Percentiles rank a stretch among this genome's conserved stretches.
Conservation (phyloP, 1,140 invertebrate species). For the Calosoma granatense region DNA sequence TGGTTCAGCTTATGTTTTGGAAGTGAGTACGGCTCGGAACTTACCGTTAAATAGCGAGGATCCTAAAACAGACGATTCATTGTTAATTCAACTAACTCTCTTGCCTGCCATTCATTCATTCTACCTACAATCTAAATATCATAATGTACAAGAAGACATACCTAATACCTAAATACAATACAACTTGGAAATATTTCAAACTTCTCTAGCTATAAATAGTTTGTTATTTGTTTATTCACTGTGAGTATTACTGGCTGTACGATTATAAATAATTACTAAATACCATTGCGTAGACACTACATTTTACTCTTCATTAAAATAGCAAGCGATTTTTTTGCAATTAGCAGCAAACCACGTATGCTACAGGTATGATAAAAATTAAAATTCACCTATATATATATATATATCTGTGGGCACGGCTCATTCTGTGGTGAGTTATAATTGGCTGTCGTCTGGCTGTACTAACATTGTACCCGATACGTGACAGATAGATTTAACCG, state of each 20-base stretch:
- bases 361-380: conserved; percentile 3
- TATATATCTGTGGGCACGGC: background rate
- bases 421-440: background rate
- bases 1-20: background rate
- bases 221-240: too few species aligned
- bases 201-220: too few species aligned
- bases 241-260: too few species aligned
- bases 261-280: too few species aligned
- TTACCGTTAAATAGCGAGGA: conserved; percentile 4
- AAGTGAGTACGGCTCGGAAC: background rate
- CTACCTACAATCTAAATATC: too few species aligned
- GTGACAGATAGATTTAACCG: too few species aligned
- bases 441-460: background rate
- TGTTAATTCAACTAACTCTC: background rate
- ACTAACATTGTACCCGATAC: background rate
- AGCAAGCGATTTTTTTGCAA: conserved; percentile 1
- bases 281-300: background rate
- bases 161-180: too few species aligned
- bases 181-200: too few species aligned
- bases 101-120: background rate
- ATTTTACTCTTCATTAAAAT: conserved; percentile 1
- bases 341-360: background rate
- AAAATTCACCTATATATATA: conserved; percentile 4
- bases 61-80: conserved; percentile 2
- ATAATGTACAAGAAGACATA: too few species aligned